A percentile compares a stretch with the other conserved stretches of the same genome.
phyloP scores from a whole-genome alignment of 2,888 invertebrate genomes.

The Conomelus anceps region DNA sequence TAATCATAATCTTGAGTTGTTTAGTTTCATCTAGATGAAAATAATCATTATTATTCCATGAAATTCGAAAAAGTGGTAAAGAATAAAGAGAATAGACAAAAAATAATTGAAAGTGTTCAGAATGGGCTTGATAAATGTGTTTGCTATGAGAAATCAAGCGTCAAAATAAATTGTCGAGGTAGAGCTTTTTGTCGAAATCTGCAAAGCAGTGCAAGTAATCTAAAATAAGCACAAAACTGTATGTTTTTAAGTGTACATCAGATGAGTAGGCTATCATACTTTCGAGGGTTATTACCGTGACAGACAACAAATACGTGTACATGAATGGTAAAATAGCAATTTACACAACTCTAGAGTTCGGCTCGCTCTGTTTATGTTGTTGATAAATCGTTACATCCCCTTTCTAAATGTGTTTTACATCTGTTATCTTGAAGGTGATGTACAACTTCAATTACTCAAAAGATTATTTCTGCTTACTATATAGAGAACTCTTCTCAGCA shows the following conservation, averaged over 20 bases:
- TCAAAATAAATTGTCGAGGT: too few species aligned
- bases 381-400: not conserved
- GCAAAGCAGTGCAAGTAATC: not conserved
- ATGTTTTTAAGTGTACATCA: not conserved
- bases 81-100: too few species aligned
- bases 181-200: too few species aligned
- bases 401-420: not conserved
- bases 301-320: not conserved
- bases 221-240: not conserved
- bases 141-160: too few species aligned
- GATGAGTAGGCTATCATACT: not conserved
- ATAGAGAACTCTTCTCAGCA: not conserved
- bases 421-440: not conserved
- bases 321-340: not conserved
- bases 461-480: not conserved
- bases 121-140: too few species aligned
- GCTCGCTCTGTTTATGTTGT: not conserved
- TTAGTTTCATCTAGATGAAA: too few species aligned
- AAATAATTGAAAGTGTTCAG: too few species aligned
- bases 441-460: not conserved
- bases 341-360: not conserved
- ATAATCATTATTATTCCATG: too few species aligned
- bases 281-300: not conserved
- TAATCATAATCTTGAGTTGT: too few species aligned
- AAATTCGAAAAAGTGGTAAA: too few species aligned